Base-by-base conservation (phyloP, 2,888 invertebrate genomes). In the Spilarctia lutea region DNA sequence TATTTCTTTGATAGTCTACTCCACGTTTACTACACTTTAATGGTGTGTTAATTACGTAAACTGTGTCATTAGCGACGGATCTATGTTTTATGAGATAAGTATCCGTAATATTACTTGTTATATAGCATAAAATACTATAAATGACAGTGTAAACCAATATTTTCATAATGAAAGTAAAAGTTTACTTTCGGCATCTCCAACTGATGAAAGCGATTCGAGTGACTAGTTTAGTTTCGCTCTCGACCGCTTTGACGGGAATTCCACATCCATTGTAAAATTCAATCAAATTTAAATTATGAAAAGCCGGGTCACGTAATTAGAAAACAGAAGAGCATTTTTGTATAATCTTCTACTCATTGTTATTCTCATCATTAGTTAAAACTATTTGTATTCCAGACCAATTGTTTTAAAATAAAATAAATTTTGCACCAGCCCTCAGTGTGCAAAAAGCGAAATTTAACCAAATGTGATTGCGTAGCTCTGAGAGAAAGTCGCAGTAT, bases 121-220 rank as follows among this genome's bases (percentile, higher is more conserved):
- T 52, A 56, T 72, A 52, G 66, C 33, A 78, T 82, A 77, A 79
- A 82, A 72, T 79, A 42, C 69, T 72, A 72, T 75, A 76, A 77
- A 78, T 74, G 77, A 76, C 65, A 79, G 78, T 76, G 80, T 78
- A 81, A 82, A 83, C 80, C 76, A 79, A 87, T 88, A 81, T 90
- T 91, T 90, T 90, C 89, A 83, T 90, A 88, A 82, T 81, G 93
- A 94, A 94, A 95, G 95, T 95, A 95, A 95, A 94, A 95, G 95
- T 93, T 89, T 80, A 89, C 93, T 94, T 94, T 94, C 94, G 92
- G 93, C 90, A 89, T 92, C 91, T 91, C 90, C 84, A 86, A 88
- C 88, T 88, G 92, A 94, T 92, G 95, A 95, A 95, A 94, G 95
- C 94, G 93, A 94, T 92, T 80, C 89, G 86, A 89, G 88, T 89